A percentile compares a stretch with the other conserved stretches of the same genome.
These are phyloP conservation scores for Neoarius graeffei DNA, from an alignment of 2,113 vertebrate genomes.

Conservation along the genomic window DNA sequence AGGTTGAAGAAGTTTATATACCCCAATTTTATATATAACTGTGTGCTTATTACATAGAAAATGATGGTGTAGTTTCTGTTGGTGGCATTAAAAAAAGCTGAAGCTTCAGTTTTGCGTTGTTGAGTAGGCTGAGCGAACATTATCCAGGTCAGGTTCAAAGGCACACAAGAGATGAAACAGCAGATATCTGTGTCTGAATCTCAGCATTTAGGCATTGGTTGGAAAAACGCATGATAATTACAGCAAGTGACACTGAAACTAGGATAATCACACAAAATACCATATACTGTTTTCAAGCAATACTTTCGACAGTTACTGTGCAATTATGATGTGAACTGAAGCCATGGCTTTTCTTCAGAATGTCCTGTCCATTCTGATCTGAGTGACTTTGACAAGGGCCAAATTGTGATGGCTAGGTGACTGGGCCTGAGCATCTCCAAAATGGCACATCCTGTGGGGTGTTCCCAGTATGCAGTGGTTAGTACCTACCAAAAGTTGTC, in stretches of 20 bases:
- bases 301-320: not conserved
- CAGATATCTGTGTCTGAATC: slow-evolving; percentile 15
- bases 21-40: not conserved
- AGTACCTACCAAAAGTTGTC: too few relatives aligned
- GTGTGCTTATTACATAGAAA: too few relatives aligned
- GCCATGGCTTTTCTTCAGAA: not conserved
- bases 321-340: not conserved
- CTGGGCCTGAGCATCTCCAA: too few relatives aligned
- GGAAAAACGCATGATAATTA: not conserved
- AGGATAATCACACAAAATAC: not conserved
- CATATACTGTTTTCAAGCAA: not conserved
- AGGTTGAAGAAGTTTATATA: not conserved
- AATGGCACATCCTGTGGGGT: too few relatives aligned
- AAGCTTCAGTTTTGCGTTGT: not conserved
- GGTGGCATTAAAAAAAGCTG: not conserved
- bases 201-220: not conserved
- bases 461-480: too few relatives aligned
- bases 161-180: slow-evolving; percentile 11
- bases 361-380: not conserved
- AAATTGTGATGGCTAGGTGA: too few relatives aligned
- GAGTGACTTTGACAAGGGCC: too few relatives aligned
- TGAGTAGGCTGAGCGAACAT: not conserved
- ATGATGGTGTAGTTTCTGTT: too few relatives aligned
- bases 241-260: not conserved
- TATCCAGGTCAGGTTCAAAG: slow-evolving; percentile 37